These are phyloP conservation scores for Callithrix jacchus DNA, from an alignment of 2,113 vertebrate species.

Conservation along the genomic window DNA sequence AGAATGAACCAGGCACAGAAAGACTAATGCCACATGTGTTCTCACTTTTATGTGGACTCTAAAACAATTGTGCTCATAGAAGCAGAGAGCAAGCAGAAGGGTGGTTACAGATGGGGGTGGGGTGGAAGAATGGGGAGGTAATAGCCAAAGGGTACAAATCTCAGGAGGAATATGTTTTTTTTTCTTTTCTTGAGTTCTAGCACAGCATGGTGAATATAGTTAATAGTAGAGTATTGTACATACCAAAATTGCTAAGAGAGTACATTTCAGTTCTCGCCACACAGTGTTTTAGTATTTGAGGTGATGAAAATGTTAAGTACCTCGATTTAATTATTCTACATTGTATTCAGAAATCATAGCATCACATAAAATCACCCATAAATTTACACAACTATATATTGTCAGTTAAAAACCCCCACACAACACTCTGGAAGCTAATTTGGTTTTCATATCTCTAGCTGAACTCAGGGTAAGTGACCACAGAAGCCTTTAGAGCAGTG, in stretches of 20 bases:
- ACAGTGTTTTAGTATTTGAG: not conserved
- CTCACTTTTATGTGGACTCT: not conserved
- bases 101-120: not conserved
- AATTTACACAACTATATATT: not conserved
- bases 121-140: not conserved
- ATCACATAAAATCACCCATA: too few relatives aligned
- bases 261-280: not conserved
- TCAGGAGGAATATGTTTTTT: not conserved
- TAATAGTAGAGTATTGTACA: not conserved
- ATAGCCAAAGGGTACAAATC: not conserved
- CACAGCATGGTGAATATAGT: not conserved
- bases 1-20: not conserved
- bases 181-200: not conserved
- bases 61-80: not conserved
- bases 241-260: not conserved
- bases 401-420: not conserved
- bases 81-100: not conserved
- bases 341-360: not conserved
- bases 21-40: not conserved
- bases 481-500: not conserved
- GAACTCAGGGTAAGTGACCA: not conserved
- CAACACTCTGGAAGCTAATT: constrained; percentile 39
- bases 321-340: not conserved
- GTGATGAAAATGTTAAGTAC: not conserved
- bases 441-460: constrained; percentile 26